Evolutionary conservation across 2,888 invertebrate genomes (phyloP), one percentile per base, ranked within the genome.

Genomic region (Platycnemis pennipes): DNA sequence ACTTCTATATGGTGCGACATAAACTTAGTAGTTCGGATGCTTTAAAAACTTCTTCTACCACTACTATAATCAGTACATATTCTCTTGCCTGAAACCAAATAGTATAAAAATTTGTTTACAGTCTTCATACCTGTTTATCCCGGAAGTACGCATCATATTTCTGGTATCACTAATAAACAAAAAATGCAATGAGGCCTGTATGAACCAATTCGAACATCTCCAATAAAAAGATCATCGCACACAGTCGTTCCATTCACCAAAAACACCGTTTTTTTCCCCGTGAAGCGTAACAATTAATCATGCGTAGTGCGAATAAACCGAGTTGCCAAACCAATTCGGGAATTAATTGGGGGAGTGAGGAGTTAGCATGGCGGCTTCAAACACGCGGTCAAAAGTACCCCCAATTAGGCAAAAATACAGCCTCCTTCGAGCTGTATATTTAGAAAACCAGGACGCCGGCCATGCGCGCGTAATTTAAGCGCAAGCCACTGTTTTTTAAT

Each of bases 351-450:
- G 13, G 77, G 49, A 49, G 8, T 7, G 49, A 49, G 16, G 49
- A 49, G 49, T 11, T 11, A 49, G 7, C 22, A 26, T 8, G 77
- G 77, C 11, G 31, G 77, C 31, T 37, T 3, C 37, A 37, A 77
- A 77, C 31, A 16, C 13, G 31, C 37, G 31, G 31, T 2, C 31
- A 77, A 69, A 77, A 37, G 77, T 37, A 77, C 26, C 37, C 77
- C 77, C 77, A 77, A 77, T 77, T 77, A 77, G 77, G 77, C 77
- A 77, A 5, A 77, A 77, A 77, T 77, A 37, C 77, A 31, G 77
- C 77, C 7, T 69, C 22, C n/a, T 77, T 31, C 8, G 2, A 26
- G 13, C 13, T 37, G 11, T 77, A 26, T 77, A 37, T 22, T 13
- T 31, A 5, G 13, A 22, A 37, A 31, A 77, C 69, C 69, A 77